A percentile compares a stretch with the other conserved stretches of the same genome.
phyloP scores from a whole-genome alignment of 2,113 vertebrate species.

The Bubo bubo region DNA sequence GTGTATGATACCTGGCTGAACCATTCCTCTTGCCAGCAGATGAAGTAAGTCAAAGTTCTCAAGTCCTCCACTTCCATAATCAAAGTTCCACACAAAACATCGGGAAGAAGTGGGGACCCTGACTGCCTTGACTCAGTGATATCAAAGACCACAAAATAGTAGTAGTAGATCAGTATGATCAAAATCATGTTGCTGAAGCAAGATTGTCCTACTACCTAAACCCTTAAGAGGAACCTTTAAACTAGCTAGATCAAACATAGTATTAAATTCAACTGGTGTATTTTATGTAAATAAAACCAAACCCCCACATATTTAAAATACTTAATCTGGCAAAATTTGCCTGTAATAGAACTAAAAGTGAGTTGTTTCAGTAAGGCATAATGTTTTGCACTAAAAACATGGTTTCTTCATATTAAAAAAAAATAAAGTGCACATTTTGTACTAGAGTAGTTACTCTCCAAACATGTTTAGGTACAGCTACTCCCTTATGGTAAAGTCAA shows the following conservation, averaged over 20 bases:
- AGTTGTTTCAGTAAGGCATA: not conserved
- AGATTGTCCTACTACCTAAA: not conserved
- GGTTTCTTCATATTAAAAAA: not conserved
- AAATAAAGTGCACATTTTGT: not conserved
- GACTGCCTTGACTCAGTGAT: not conserved
- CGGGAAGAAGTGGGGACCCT: not conserved
- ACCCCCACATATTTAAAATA: not conserved
- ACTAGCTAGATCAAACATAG: not conserved
- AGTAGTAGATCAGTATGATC: not conserved
- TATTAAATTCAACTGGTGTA: not conserved
- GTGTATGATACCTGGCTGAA: not conserved
- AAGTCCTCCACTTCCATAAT: not conserved
- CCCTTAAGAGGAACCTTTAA: not conserved
- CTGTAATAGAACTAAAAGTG: not conserved
- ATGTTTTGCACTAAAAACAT: not conserved
- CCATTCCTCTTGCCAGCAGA: not conserved
- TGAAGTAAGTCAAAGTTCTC: not conserved
- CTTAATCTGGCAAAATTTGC: not conserved
- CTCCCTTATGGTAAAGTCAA: not conserved
- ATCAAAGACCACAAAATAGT: not conserved
- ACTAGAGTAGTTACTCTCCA: not conserved
- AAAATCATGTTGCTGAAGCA: not conserved
- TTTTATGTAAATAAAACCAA: not conserved
- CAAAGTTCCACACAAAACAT: no score
- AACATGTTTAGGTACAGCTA: not conserved